Base-by-base conservation (phyloP, 2,113 vertebrate species). In the Xenopus borealis region DNA sequence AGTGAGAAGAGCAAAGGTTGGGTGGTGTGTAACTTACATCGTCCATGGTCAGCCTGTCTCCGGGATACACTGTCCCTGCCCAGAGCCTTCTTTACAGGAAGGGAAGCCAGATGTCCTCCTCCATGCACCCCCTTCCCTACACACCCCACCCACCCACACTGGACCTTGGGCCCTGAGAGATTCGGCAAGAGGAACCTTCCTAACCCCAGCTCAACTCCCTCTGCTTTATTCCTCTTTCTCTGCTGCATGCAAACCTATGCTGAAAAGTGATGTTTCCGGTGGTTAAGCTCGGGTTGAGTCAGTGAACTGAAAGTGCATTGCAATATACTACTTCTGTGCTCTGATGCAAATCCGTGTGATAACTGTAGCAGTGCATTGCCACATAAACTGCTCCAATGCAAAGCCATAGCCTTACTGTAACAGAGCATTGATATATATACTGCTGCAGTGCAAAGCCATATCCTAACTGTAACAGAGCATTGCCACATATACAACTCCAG, bases 101-200 rank as follows among this genome's bases (percentile, higher is more conserved):
- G 67, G 61, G 47, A 77, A 77, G 66, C 66, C 74, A 77, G 74
- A 69, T 77, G 74, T 77, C 74, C 66, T 70, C 59, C 66, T 70
- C 74, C 76, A 78, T 78, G 62, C 70, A 71, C 62, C 76, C 76
- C 76, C 76, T 72, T 78, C 64, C n/a, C 76, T 66, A 12, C 44
- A 59, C 64, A 50, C 76, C 75, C 75, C 75, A 72, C 76, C 70
- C 69, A 78, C 69, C 76, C 69, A 72, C 63, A 62, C 76, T 72
- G 69, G 76, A 72, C 69, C 76, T 66, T 62, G 71, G 68, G 68
- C 62, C 75, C 75, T 76, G 73, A 76, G 66, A 76, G 73, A 66
- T 66, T 76, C 46, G 63, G 66, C 66, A 64, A 77, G 74, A 77
- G 69, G 70, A 78, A 72, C 76, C 76, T 71, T 62, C n/a, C 47